Conservation (phyloP, 2,113 vertebrate genomes). For the Pogonocichla stellata region DNA sequence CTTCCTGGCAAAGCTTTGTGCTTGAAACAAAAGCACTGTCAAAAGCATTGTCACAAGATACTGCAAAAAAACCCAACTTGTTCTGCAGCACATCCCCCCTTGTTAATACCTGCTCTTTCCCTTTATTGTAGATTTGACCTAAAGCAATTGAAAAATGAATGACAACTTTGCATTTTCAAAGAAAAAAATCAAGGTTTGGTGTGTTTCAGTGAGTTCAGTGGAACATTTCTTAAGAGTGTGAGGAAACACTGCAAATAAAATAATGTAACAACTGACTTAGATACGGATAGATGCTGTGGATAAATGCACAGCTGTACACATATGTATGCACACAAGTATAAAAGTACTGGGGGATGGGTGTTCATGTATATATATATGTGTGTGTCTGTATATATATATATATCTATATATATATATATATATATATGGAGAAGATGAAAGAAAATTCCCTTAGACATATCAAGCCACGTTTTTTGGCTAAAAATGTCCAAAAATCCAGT, state of each 20-base stretch:
- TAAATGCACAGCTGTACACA: not conserved
- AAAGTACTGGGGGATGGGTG: no score
- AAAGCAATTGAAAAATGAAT: conserved; percentile 5
- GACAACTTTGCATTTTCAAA: not conserved
- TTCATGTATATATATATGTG: no score
- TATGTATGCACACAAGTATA: no score
- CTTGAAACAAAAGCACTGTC: conserved; percentile 17
- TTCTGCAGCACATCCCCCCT: not conserved
- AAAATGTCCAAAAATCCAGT: not conserved
- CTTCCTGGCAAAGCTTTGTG: conserved; percentile 16
- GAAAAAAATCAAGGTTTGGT: not conserved
- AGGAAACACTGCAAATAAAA: not conserved
- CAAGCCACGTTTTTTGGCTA: not conserved
- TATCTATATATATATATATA: not conserved
- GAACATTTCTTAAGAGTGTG: not conserved
- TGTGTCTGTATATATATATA: no score
- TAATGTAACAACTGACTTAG: not conserved
- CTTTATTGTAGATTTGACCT: not conserved
- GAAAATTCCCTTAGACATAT: not conserved
- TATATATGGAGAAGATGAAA: not conserved
- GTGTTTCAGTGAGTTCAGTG: not conserved
- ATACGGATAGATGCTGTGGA: not conserved
- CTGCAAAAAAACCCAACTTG: not conserved
- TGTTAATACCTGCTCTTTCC: conserved; percentile 12
- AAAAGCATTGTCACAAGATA: conserved; percentile 3